Evolutionary conservation across 2,888 invertebrate species (phyloP), one percentile per base, ranked within the genome.

Genomic region (Protophormia terraenovae): DNA sequence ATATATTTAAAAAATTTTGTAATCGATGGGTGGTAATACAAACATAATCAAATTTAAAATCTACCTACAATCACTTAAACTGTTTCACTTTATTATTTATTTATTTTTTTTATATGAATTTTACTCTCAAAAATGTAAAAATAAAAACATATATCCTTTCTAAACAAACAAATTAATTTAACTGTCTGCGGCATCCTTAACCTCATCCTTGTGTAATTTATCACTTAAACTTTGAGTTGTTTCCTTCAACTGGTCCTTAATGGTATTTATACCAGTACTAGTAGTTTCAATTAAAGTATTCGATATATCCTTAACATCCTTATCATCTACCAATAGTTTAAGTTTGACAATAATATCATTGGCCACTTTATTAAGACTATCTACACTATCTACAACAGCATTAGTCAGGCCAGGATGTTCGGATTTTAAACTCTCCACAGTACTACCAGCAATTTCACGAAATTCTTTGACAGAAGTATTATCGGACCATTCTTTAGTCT

Each of bases 401-500:
- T 10, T 10, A 0, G 55, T 55, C 27, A 71, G 38, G 8, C 29
- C 35, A 0, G 71, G 71, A 71, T 71, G 55, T 0, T 71, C 53
- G 0, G 35, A 19, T 35, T 53, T 27, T 12, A 71, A 55, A 10
- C 22, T 38, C 4, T 71, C 12, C 3, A 71, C 22, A 3, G 69
- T 29, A 53, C 50, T 50, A 7, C 22, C 38, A 19, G 38, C 35
- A 1, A 71, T 71, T 38, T 71, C 71, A 27, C 38, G 53, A 16
- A 71, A 38, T 55, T 71, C 71, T 8, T 71, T 53, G 24, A 55
- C 38, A 5, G 55, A 55, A 7, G 35, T 24, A 38, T 71, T 71
- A 7, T 71, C 71, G 14, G 53, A 22, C 71, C 55, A 71, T 53
- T 53, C 55, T 24, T 71, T n/a, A 5, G 71, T 71, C 71, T 71